Base-by-base conservation (phyloP, 2,113 vertebrate species). In the Rattus rattus region DNA sequence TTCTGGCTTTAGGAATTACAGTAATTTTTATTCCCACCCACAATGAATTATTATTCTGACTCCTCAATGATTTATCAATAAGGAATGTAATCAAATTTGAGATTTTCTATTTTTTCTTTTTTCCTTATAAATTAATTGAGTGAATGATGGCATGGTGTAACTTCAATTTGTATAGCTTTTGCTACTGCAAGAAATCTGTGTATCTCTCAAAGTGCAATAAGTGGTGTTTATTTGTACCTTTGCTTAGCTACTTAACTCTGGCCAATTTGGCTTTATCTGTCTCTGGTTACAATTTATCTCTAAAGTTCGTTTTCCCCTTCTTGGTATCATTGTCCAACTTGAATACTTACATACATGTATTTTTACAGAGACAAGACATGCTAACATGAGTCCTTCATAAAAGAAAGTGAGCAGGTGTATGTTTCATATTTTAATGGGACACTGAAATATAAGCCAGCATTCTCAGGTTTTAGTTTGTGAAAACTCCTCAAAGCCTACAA, bases 81-180 rank as follows among this genome's bases (percentile, higher is more conserved):
- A 20, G 49, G 13, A 59, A 24, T 88, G 10, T 54, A n/a, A 73
- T n/a, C 59, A 88, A 96, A 93, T 2, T 39, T 47, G 14, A 11
- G 2, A 56, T 81, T 72, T 91, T 30, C 75, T n/a, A 7, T 70
- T 72, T 72, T n/a, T 54, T 56, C 33, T n/a, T 30, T 30, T 81
- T 81, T 67, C 3, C 14, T 95, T 73, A 79, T 1, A 77, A 69
- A 88, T 88, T 24, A 93, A 1, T 26, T 43, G 43, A 52, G 16
- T 56, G 28, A 87, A 90, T 43, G 75, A 87, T 49, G 3, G 2
- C 5, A 49, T 54, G 36, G 3, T 36, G 8, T 63, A 56, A 4
- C 54, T 93, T 90, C 17, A 90, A 52, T 88, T 90, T 96, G 16
- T 16, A 59, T 79, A 8, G 33, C 61, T 94, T 28, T 94, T 93